These are phyloP conservation scores for Pipistrellus nathusii DNA, from an alignment of 2,797 vertebrate genomes.

Conservation along the genomic window DNA sequence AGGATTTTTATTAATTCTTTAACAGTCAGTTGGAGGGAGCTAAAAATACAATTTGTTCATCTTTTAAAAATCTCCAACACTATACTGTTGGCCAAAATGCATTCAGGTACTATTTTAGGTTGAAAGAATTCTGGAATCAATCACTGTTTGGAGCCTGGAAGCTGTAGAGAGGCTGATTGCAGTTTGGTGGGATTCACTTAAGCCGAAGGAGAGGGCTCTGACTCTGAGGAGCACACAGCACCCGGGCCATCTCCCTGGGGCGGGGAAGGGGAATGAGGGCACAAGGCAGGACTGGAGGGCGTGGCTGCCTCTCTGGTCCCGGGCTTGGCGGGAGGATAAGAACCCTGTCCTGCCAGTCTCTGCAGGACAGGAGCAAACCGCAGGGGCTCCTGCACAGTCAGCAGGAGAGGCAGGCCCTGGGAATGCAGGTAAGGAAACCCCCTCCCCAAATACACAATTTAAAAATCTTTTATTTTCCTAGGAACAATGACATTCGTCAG, in stretches of 20 bases:
- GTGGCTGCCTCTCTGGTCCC: background rate
- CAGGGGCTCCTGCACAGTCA: conserved; percentile 79
- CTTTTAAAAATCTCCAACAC: conserved; percentile 53
- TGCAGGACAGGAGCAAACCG: conserved; percentile 73
- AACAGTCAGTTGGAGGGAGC: conserved; percentile 40
- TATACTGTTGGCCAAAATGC: conserved; percentile 51
- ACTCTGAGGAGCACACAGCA: background rate
- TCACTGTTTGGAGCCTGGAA: background rate
- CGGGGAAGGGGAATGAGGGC: conserved; percentile 66
- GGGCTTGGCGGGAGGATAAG: background rate
- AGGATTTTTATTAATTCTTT: conserved; percentile 9
- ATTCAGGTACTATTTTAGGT: background rate
- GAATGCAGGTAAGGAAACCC: conserved; percentile 83
- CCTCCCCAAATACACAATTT: conserved; percentile 59
- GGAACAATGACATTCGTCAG: conserved; percentile 85
- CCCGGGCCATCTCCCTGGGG: background rate
- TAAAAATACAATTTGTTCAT: conserved; percentile 13
- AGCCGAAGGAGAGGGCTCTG: background rate
- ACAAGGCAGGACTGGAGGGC: conserved; percentile 22
- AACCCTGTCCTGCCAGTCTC: conserved; percentile 53
- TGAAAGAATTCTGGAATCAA: conserved; percentile 28
- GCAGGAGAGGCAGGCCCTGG: conserved; percentile 81
- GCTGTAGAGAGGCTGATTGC: background rate
- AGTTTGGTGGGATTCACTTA: background rate
- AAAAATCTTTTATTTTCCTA: conserved; percentile 83